These are phyloP conservation scores for Pipa parva DNA, from an alignment of 2,113 vertebrate genomes.

Conservation along the genomic window DNA sequence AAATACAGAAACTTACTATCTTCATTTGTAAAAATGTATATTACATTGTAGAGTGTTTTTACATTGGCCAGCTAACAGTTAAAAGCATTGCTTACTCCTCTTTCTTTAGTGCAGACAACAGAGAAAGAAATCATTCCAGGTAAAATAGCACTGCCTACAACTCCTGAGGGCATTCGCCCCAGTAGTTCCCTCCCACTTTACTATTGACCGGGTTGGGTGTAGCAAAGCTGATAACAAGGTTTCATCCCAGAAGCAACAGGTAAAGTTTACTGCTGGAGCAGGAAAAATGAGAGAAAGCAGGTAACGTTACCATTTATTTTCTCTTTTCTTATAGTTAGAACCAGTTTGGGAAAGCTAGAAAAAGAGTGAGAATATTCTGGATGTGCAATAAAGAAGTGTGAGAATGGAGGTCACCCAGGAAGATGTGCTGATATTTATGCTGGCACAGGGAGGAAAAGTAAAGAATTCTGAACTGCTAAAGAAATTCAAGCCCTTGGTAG, in stretches of 20 bases:
- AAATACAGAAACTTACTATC: no score
- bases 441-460: conserved; percentile 65
- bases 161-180: not conserved
- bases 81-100: no score
- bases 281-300: not conserved
- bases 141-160: not conserved
- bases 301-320: not conserved
- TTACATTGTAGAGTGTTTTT: no score
- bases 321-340: not conserved
- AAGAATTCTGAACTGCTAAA: conserved; percentile 65
- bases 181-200: not conserved
- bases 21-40: no score
- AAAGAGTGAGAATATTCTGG: not conserved
- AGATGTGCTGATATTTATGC: conserved; percentile 64
- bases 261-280: not conserved
- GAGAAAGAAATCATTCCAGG: conserved; percentile 25
- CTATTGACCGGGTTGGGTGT: conserved; percentile 13
- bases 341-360: not conserved
- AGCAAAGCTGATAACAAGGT: conserved; percentile 2
- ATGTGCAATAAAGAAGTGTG: conserved; percentile 29
- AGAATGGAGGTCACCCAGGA: conserved; percentile 69
- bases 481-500: conserved; percentile 65
- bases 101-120: no score
- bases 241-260: conserved; percentile 37
- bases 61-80: no score